These are phyloP conservation scores for Protobothrops flavoviridis DNA, from an alignment of 2,113 vertebrate species.

Conservation along the genomic window DNA sequence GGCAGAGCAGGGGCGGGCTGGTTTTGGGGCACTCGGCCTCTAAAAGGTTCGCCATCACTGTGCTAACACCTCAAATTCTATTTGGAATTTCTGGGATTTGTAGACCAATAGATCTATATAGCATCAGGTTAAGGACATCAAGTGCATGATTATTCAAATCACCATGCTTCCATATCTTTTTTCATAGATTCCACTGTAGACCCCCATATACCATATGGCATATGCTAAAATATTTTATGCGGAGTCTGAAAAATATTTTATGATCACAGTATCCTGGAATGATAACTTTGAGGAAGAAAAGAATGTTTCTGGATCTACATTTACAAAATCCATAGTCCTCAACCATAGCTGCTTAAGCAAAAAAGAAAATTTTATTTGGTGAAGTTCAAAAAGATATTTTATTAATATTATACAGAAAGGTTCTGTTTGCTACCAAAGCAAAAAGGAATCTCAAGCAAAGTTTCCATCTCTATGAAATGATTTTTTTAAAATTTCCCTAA, in stretches of 20 bases:
- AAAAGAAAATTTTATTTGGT: neutral
- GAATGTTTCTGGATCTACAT: neutral
- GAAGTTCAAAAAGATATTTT: slow-evolving; percentile 41
- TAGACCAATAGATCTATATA: neutral
- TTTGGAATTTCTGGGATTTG: neutral
- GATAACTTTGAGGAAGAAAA: neutral
- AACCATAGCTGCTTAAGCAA: neutral
- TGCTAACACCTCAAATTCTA: neutral
- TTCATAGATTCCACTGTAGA: neutral
- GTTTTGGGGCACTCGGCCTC: no score
- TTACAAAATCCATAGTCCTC: neutral
- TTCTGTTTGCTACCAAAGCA: slow-evolving; percentile 50
- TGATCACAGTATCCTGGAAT: neutral
- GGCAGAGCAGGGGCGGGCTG: no score
- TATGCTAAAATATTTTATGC: neutral
- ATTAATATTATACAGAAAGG: slow-evolving; percentile 60
- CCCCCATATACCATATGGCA: neutral
- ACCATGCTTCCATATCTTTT: neutral
- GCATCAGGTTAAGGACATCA: neutral
- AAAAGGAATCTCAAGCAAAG: slow-evolving; percentile 25
- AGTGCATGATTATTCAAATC: neutral
- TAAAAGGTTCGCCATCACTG: no score
- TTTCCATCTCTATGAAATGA: neutral
- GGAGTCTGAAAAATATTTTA: neutral
- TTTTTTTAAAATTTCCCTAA: neutral